phyloP scores from a whole-genome alignment of 2,888 invertebrate species.

The Caenorhabditis sp. region DNA sequence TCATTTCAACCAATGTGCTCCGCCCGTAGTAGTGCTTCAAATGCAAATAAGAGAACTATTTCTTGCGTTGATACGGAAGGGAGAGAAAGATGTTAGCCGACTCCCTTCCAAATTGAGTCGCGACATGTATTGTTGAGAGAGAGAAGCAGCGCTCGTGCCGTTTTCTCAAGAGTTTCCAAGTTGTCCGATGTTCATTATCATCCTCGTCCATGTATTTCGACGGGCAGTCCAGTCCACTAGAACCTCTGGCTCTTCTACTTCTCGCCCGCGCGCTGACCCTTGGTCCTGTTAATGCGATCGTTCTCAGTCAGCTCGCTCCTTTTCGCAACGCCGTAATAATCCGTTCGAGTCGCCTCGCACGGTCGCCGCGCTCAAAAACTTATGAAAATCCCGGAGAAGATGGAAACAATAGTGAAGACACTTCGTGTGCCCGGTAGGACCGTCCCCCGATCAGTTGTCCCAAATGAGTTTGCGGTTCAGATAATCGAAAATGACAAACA shows the following conservation, averaged over 20 bases:
- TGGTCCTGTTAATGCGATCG: conserved; percentile 19
- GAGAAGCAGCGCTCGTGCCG: conserved; percentile 58
- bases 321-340: conserved; percentile 57
- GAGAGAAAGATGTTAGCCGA: not conserved
- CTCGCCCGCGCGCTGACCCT: conserved; percentile 23
- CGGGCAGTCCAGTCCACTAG: not conserved
- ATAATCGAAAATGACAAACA: conserved; percentile 58
- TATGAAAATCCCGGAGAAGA: conserved; percentile 56
- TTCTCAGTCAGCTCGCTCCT: conserved; percentile 1
- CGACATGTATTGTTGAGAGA: conserved; percentile 28
- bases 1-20: not conserved
- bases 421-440: conserved; percentile 23
- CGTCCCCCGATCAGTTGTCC: conserved; percentile 22
- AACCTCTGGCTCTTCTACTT: not conserved
- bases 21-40: not conserved
- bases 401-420: conserved; percentile 52
- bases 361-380: conserved; percentile 16
- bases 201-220: conserved; percentile 22
- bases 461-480: conserved; percentile 58
- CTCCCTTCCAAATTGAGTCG: conserved; percentile 8
- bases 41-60: conserved; percentile 1
- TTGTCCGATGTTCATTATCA: conserved; percentile 30
- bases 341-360: conserved; percentile 45
- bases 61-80: not conserved
- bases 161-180: conserved; percentile 57